phyloP scores from a whole-genome alignment of 37 sponge, comb jelly and placozoan species.

The Halichondria panicea region DNA sequence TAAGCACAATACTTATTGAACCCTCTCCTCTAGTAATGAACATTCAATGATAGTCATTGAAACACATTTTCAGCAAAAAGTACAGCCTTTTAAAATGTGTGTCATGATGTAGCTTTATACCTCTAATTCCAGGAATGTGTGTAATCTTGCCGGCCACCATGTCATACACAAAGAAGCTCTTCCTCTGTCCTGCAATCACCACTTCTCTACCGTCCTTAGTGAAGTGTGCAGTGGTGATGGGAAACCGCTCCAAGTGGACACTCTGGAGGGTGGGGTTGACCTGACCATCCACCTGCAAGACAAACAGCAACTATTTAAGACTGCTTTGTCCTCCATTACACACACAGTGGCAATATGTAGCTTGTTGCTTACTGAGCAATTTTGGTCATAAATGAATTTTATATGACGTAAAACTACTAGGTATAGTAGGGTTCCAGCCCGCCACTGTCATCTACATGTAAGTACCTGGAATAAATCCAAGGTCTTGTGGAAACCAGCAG shows the following conservation, averaged over 20 bases:
- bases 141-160: conserved; percentile 77
- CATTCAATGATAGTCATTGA: no score
- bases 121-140: conserved; percentile 72
- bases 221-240: conserved; percentile 82
- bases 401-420: no score
- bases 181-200: conserved; percentile 63
- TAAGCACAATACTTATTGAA: no score
- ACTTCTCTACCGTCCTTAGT: conserved; percentile 77
- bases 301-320: no score
- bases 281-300: conserved; percentile 79
- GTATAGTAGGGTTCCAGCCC: neutral
- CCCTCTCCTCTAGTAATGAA: no score
- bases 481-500: conserved; percentile 88
- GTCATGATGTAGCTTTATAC: no score
- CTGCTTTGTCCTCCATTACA: no score
- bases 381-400: no score
- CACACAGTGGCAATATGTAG: no score
- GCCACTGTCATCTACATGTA: neutral
- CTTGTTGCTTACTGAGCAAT: no score
- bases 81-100: no score
- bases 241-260: conserved; percentile 71
- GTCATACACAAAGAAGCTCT: conserved; percentile 83
- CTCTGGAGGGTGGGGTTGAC: conserved; percentile 79
- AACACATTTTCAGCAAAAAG: no score
- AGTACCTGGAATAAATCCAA: conserved; percentile 80